Conservation (phyloP, 1,140 invertebrate species). For the Coenobita brevimanus region DNA sequence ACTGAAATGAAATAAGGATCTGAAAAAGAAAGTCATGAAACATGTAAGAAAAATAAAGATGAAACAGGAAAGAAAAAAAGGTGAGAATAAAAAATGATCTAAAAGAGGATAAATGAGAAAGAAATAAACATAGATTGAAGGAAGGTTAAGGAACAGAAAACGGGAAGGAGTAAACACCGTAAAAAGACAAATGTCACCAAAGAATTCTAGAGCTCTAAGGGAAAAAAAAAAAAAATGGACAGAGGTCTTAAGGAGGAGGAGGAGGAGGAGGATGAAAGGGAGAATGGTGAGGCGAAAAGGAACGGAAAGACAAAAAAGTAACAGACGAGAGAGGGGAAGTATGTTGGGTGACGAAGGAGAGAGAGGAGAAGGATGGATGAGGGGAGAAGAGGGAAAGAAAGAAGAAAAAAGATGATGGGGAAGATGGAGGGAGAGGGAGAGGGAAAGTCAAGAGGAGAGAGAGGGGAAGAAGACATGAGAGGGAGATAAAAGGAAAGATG, state of each 20-base stretch:
- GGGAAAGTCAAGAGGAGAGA: background rate
- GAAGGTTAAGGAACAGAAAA: background rate
- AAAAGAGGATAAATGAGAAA: conserved; percentile 4
- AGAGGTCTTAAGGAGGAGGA: background rate
- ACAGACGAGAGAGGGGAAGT: too few species aligned
- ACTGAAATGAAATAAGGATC: too few species aligned
- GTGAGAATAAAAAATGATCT: background rate
- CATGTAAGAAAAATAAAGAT: background rate
- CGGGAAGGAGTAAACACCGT: background rate
- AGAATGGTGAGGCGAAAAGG: background rate
- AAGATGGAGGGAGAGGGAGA: conserved; percentile 13
- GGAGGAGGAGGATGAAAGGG: background rate
- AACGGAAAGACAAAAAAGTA: background rate
- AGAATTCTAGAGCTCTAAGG: background rate
- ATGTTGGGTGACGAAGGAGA: too few species aligned
- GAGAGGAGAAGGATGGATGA: too few species aligned
- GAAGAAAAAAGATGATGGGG: conserved; percentile 1
- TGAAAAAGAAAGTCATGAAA: background rate
- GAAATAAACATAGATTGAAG: background rate
- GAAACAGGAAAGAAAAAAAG: background rate
- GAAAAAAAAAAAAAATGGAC: background rate
- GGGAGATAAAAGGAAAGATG: too few species aligned
- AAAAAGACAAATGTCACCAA: background rate
- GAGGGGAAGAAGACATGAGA: background rate
- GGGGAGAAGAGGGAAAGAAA: background rate